Percentiles rank a stretch among this genome's conserved stretches.
Conservation (phyloP, 2,888 invertebrate species). For the Isoperla grammatica region DNA sequence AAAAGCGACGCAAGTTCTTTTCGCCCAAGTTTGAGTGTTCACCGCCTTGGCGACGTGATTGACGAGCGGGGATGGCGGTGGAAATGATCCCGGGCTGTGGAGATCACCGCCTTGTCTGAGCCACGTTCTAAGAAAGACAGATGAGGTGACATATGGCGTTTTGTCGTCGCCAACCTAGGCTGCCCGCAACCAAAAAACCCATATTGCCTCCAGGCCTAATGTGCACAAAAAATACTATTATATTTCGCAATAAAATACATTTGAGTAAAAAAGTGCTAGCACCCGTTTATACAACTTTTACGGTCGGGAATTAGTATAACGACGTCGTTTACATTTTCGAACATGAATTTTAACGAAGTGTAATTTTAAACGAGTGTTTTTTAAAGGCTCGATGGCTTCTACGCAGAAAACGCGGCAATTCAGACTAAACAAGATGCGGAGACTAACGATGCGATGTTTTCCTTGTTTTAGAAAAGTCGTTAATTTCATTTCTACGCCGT, state of each 20-base stretch:
- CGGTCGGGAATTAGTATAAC: too few species aligned
- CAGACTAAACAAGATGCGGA: too few species aligned
- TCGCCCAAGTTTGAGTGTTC: too few species aligned
- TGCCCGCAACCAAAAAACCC: neutral
- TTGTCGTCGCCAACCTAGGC: neutral
- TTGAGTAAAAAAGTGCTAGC: too few species aligned
- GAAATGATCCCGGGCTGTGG: conserved; percentile 1
- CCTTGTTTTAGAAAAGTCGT: too few species aligned
- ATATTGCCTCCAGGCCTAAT: too few species aligned
- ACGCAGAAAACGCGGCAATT: neutral
- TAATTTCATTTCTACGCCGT: too few species aligned
- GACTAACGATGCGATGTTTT: too few species aligned
- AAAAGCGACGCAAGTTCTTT: neutral
- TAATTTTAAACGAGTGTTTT: conserved; percentile 16
- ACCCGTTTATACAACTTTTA: too few species aligned
- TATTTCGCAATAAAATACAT: too few species aligned
- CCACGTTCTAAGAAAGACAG: conserved; percentile 8
- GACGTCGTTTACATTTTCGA: neutral
- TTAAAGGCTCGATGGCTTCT: neutral
- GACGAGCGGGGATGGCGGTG: conserved; percentile 1
- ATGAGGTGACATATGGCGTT: conserved; percentile 14
- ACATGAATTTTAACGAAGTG: conserved; percentile 9
- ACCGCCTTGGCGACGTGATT: neutral
- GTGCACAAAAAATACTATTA: too few species aligned
- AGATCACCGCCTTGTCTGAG: neutral